Percentiles rank a stretch among this genome's conserved stretches.
Evolutionary conservation across 1,140 invertebrate genomes (phyloP).

Genomic region (Schlechtendalia chinensis): DNA sequence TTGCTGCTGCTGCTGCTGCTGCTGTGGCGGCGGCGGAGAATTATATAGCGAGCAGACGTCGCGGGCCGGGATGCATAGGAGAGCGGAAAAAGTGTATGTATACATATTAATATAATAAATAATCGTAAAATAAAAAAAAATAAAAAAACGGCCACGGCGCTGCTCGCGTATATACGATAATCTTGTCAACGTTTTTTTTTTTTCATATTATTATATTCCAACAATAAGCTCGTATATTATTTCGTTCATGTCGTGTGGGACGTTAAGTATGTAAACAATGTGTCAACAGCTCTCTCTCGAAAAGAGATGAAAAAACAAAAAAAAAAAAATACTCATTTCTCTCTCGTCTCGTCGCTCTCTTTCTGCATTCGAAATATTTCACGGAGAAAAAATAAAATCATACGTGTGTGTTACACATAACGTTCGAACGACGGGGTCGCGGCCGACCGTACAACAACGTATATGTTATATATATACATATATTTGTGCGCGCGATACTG

Average conservation of each 20-base stretch:
- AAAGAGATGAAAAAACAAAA: background rate
- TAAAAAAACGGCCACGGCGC: background rate
- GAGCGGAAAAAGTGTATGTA: background rate
- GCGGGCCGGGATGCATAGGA: background rate
- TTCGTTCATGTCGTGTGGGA: conserved; percentile 39
- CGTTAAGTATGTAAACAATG: conserved; percentile 44
- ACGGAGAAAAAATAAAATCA: background rate
- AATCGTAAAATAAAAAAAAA: conserved; percentile 29
- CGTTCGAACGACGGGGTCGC: background rate
- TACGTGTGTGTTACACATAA: background rate
- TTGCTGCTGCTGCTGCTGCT: too few species aligned
- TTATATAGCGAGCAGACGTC: background rate
- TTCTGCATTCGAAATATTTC: background rate
- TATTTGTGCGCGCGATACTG: background rate
- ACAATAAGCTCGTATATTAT: conserved; percentile 49
- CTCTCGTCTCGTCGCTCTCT: conserved; percentile 4
- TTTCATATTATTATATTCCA: conserved; percentile 41
- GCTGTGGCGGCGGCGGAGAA: background rate
- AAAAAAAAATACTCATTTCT: background rate
- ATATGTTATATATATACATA: too few species aligned
- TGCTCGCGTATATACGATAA: conserved; percentile 11
- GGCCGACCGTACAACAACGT: too few species aligned
- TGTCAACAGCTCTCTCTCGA: conserved; percentile 37
- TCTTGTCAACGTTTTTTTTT: conserved; percentile 45
- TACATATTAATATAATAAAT: conserved; percentile 34